Base-by-base conservation (phyloP, 2,888 invertebrate genomes). In the Caenorhabditis auriculariae region DNA sequence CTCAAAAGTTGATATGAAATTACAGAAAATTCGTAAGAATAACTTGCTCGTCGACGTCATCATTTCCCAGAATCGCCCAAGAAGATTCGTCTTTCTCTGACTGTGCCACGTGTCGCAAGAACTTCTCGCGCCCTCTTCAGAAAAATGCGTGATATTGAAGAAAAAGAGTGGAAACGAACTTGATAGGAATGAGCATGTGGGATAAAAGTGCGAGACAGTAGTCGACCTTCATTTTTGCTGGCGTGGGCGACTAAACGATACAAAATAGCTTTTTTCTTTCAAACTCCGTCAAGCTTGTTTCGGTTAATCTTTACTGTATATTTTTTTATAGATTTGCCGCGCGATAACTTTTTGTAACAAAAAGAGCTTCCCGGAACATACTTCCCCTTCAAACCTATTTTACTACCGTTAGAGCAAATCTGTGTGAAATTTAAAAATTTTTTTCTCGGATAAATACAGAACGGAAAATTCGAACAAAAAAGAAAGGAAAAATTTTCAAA, bases 131-230 rank as follows among this genome's bases (percentile, higher is more conserved):
- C 7, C 59, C 64, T 52, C 70, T 74, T n/a, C n/a, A n/a, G 51
- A 32, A 62, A 56, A 12, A 52, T 2, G 41, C 23, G 23, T 60
- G 54, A 9, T 74, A 61, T 55, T 61, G 21, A 38, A 62, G n/a
- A 43, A 27, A 28, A 68, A n/a, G 7, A 19, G 32, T 43, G 4
- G 2, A 43, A 21, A 52, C 19, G n/a, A n/a, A 38, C 42, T 32
- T 17, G 19, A 80, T 70, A 0, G 78, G 77, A 19, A 58, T 60
- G 54, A 81, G 52, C 23, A 78, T 47, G 38, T 76, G 64, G 9
- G 62, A 65, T 3, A 81, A 56, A 47, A 80, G 46, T 7, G 80
- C 73, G n/a, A 80, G 47, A 53, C 75, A 77, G 41, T 72, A 72
- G 54, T 80, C 72, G 4, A 80, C 42, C 45, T 76, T 65, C 43